Evolutionary conservation across 2,113 vertebrate species (phyloP), one percentile per base, ranked within the genome.

Genomic region (Polypterus senegalus): DNA sequence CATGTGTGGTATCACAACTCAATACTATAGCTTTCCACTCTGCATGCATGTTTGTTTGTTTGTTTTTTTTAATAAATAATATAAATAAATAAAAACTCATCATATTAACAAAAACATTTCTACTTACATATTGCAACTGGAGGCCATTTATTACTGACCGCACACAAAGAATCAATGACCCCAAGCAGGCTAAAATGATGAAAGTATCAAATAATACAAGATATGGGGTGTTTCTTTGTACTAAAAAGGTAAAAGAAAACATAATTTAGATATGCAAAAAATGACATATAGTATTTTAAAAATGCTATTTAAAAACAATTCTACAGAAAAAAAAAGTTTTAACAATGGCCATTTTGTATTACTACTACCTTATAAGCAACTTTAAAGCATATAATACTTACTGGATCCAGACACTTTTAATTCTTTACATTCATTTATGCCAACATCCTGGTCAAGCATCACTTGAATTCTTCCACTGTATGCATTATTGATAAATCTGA

Each of bases 381-480:
- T 27, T 27, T 10, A 7, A 2, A 3, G 7, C 4, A 27, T 4
- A 10, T 2, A 43, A 60, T 66, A 89, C 91, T 91, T 87, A 97
- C 93, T 86, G 66, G 83, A 86, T 60, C 88, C 89, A 57, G 88
- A 86, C 69, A 97, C 77, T 1, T 88, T 90, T 86, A 90, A 92
- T 68, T 93, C 89, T 79, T 83, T 93, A 78, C 94, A 97, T 69
- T 94, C 92, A 61, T 78, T 84, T 65, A 97, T 91, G 0, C 73
- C 80, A 66, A 91, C 89, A 58, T 92, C 79, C 6, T 89, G 90
- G 64, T 86, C 77, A 53, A 98, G 76, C 11, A 78, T 78, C 63
- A 96, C 87, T 73, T 88, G 90, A 65, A 98, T 91, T 77, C 79
- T 84, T 70, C 95, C 95, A 63, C 93, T 97, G 61, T 94, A 92